Evolutionary conservation across 2,888 invertebrate species (phyloP).

Genomic region (Drosophila leonis): DNA sequence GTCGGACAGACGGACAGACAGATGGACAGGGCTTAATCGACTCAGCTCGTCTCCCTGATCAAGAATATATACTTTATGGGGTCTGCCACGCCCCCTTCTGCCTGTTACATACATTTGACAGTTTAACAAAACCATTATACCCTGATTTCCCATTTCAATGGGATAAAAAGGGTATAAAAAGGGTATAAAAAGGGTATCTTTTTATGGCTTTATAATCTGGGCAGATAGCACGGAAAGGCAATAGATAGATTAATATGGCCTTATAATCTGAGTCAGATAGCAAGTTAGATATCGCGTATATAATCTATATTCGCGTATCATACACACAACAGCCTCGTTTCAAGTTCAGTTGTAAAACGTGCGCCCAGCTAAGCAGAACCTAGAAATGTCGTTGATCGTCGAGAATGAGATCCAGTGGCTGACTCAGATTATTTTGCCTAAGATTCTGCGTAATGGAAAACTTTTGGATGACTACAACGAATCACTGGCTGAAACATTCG

Average conservation of each 20-base stretch:
- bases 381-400: conserved; percentile 40
- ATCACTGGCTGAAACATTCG: conserved; percentile 39
- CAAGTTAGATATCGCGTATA: background rate
- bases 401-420: conserved; percentile 71
- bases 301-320: background rate
- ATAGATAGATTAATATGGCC: background rate
- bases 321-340: no score
- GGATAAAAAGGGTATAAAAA: no score
- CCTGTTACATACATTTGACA: no score
- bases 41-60: no score
- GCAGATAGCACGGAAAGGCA: background rate
- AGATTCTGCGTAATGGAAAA: conserved; percentile 58
- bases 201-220: conserved; percentile 1
- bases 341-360: background rate
- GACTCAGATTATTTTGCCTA: conserved; percentile 53
- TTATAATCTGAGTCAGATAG: conserved; percentile 7
- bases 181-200: no score
- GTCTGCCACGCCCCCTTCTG: no score
- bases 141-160: no score
- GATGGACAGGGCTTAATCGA: no score
- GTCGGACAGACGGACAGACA: no score
- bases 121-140: no score
- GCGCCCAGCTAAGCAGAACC: background rate
- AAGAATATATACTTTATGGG: no score
- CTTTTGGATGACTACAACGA: conserved; percentile 46